Conservation (phyloP, 1,140 invertebrate species). For the Conus ventricosus region DNA sequence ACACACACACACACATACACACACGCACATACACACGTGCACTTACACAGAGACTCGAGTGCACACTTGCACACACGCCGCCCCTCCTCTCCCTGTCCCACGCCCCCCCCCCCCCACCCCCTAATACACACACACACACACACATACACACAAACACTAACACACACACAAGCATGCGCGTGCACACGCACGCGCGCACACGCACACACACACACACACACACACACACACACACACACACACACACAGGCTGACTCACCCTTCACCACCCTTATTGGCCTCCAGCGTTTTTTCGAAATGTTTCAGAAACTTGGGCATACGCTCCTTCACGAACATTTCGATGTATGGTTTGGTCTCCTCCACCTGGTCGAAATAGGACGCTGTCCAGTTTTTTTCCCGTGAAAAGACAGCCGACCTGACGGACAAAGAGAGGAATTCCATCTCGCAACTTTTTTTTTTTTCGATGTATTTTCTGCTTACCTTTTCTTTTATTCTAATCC, state of each 20-base stretch:
- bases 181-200: neutral
- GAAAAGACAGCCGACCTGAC: slow-evolving; percentile 59
- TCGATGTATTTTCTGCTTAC: too few species aligned
- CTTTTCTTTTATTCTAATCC: too few species aligned
- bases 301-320: slow-evolving; percentile 55
- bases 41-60: too few species aligned
- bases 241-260: neutral
- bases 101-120: too few species aligned
- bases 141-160: neutral
- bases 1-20: too few species aligned
- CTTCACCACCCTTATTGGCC: slow-evolving; percentile 52
- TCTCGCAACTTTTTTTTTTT: too few species aligned
- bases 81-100: too few species aligned
- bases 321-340: slow-evolving; percentile 52
- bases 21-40: too few species aligned
- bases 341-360: slow-evolving; percentile 65
- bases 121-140: neutral
- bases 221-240: neutral
- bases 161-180: neutral
- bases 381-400: slow-evolving; percentile 53
- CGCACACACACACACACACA: slow-evolving; percentile 11
- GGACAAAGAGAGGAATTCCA: neutral
- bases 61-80: too few species aligned
- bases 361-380: slow-evolving; percentile 55
- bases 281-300: slow-evolving; percentile 58